Evolutionary conservation across 1,140 invertebrate genomes (phyloP).

Genomic region (Drosophila varians): DNA sequence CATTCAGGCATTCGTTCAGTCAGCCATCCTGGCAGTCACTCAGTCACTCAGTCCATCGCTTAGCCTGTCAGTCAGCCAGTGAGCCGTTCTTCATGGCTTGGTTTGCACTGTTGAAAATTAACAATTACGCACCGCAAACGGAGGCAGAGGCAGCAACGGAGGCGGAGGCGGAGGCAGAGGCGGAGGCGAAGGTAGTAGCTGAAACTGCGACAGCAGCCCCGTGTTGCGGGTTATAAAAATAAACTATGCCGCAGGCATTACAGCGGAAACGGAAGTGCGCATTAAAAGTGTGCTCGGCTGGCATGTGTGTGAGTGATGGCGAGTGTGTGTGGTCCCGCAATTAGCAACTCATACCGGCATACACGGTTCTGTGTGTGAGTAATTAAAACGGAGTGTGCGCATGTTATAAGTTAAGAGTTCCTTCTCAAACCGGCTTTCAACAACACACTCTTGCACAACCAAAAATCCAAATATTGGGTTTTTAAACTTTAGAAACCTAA

Average conservation of each 20-base stretch:
- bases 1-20: conserved; percentile 38
- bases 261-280: conserved; percentile 80
- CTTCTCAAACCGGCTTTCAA: conserved; percentile 6
- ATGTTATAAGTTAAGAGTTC: conserved; percentile 77
- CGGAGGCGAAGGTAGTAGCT: background rate
- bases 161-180: background rate
- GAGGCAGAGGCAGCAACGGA: conserved; percentile 20
- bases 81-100: conserved; percentile 50
- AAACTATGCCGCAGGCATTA: conserved; percentile 75
- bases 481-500: background rate
- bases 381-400: conserved; percentile 77
- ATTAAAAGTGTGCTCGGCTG: conserved; percentile 71
- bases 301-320: too few relatives aligned
- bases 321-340: conserved; percentile 56
- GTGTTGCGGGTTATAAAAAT: conserved; percentile 66
- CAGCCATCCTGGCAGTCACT: conserved; percentile 16
- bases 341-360: conserved; percentile 64
- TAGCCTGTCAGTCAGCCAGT: conserved; percentile 5
- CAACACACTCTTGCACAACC: background rate
- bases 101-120: conserved; percentile 64
- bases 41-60: conserved; percentile 5
- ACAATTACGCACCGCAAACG: conserved; percentile 71
- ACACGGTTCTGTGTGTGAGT: conserved; percentile 58
- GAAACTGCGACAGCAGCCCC: conserved; percentile 14
- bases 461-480: background rate